Evolutionary conservation across 2,888 invertebrate genomes (phyloP).

Genomic region (Spodoptera littoralis): DNA sequence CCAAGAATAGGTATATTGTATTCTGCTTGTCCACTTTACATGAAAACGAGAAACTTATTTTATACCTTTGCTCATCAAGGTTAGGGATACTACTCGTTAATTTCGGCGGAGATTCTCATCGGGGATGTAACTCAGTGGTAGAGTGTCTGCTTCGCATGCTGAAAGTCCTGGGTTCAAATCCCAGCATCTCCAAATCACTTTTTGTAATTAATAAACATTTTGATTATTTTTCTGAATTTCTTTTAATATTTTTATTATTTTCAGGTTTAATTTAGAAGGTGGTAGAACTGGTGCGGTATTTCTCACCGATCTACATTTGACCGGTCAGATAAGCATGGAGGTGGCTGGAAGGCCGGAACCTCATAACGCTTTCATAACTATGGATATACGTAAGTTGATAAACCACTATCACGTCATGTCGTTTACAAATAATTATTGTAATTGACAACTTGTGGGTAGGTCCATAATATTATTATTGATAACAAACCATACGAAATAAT

Average conservation of each 20-base stretch:
- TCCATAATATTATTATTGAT: too few relatives aligned
- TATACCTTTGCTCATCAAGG: too few relatives aligned
- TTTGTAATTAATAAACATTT: neutral
- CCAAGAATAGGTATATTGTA: too few relatives aligned
- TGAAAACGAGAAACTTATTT: too few relatives aligned
- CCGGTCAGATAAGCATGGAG: constrained; percentile 76
- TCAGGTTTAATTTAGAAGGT: constrained; percentile 73
- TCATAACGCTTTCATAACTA: constrained; percentile 71
- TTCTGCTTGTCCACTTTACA: too few relatives aligned
- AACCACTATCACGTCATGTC: too few relatives aligned
- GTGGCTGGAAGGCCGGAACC: constrained; percentile 70
- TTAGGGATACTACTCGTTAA: neutral
- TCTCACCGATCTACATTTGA: constrained; percentile 77
- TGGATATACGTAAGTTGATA: constrained; percentile 80
- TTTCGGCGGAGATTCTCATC: rapidly evolving
- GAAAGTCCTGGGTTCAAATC: constrained; percentile 91
- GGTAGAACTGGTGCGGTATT: constrained; percentile 76
- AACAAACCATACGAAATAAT: too few relatives aligned
- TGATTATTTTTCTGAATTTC: neutral
- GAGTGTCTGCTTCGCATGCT: constrained; percentile 91
- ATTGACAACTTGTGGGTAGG: neutral
- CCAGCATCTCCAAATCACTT: constrained; percentile 87
- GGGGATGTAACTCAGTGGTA: constrained; percentile 88
- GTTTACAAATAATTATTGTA: too few relatives aligned
- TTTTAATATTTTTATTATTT: constrained; percentile 20